phyloP scores from a whole-genome alignment of 2,113 vertebrate genomes.

The Thomomys bottae region DNA sequence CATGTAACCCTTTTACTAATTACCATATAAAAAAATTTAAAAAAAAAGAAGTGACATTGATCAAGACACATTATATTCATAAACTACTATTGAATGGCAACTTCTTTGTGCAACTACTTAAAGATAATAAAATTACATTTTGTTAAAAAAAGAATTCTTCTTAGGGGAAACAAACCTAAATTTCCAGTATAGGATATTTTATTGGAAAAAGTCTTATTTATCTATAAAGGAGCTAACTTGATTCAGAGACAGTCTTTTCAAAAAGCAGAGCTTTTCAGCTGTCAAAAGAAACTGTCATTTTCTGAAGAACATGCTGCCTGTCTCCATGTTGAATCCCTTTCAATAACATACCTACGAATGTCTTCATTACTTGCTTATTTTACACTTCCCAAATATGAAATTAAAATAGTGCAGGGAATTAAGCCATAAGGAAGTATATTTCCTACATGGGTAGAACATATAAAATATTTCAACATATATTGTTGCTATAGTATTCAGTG shows the following conservation, averaged over 20 bases:
- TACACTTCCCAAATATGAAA: neutral
- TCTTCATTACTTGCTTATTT: neutral
- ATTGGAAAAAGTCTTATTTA: neutral
- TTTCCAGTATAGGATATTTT: too few relatives aligned
- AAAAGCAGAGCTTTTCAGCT: slow-evolving; percentile 30
- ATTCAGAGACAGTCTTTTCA: slow-evolving; percentile 24
- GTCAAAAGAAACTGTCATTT: slow-evolving; percentile 21
- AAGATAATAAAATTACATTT: too few relatives aligned
- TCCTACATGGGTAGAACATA: neutral
- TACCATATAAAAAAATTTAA: too few relatives aligned
- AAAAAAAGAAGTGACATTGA: too few relatives aligned
- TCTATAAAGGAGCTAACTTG: neutral
- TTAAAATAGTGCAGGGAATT: slow-evolving; percentile 15
- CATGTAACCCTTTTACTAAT: too few relatives aligned
- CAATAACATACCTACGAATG: neutral
- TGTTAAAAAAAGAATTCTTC: too few relatives aligned
- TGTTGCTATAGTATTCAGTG: neutral
- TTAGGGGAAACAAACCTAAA: too few relatives aligned
- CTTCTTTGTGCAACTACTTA: too few relatives aligned
- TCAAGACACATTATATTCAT: too few relatives aligned
- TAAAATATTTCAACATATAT: neutral
- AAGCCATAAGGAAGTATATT: neutral
- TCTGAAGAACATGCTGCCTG: neutral
- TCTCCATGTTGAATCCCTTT: neutral
- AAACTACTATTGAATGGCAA: too few relatives aligned